phyloP scores from a whole-genome alignment of 2,888 invertebrate species.

The Prostheceraeus crozeri region DNA sequence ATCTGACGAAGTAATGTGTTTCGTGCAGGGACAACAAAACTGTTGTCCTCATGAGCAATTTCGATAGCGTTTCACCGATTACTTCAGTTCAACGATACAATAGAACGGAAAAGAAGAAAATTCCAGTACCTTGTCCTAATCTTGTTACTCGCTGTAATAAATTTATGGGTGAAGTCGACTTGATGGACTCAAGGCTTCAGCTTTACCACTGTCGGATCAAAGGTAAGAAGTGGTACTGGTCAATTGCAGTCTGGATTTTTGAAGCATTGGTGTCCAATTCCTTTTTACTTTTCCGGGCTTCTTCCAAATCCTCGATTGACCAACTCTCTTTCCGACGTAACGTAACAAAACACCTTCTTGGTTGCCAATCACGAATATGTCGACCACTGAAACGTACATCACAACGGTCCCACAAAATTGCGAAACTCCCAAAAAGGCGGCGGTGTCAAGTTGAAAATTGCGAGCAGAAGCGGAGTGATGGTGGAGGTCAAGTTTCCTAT shows the following conservation, averaged over 20 bases:
- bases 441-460: slow-evolving; percentile 17
- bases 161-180: slow-evolving; percentile 37
- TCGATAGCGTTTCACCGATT: slow-evolving; percentile 21
- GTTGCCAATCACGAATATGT: too few relatives aligned
- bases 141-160: slow-evolving; percentile 36
- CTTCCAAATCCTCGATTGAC: background rate
- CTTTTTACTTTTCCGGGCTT: background rate
- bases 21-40: slow-evolving; percentile 10
- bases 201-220: slow-evolving; percentile 12
- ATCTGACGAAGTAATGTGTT: slow-evolving; percentile 6
- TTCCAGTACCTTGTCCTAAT: slow-evolving; percentile 25
- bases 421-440: slow-evolving; percentile 4
- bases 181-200: slow-evolving; percentile 33
- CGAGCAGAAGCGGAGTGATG: background rate
- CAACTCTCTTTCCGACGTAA: slow-evolving; percentile 22
- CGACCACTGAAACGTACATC: slow-evolving; percentile 18
- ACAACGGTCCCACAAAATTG: slow-evolving; percentile 14
- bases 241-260: slow-evolving; percentile 7
- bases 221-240: slow-evolving; percentile 25
- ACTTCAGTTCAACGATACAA: slow-evolving; percentile 5
- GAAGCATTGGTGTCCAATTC: slow-evolving; percentile 13
- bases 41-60: slow-evolving; percentile 20
- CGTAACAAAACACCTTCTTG: too few relatives aligned
- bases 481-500: background rate
- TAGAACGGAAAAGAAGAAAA: background rate